Evolutionary conservation across 1,140 invertebrate species (phyloP).

Genomic region (Eufriesea mexicana): DNA sequence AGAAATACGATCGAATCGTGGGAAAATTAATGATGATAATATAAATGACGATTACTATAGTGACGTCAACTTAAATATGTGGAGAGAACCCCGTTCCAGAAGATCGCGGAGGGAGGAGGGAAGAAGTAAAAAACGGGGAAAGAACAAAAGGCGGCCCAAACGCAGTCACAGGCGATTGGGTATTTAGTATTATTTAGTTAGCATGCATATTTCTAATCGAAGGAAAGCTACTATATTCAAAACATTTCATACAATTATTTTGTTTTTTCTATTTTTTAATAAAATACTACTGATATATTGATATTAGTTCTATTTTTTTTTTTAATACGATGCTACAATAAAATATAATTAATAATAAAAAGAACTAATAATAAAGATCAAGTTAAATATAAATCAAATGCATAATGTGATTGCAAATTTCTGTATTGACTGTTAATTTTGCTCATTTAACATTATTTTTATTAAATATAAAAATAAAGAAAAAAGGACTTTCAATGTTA

Average conservation of each 20-base stretch:
- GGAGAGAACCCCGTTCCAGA: constrained; percentile 62
- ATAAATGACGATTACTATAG: constrained; percentile 18
- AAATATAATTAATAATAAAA: neutral
- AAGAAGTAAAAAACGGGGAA: constrained; percentile 76
- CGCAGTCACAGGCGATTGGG: constrained; percentile 78
- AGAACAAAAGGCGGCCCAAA: constrained; percentile 74
- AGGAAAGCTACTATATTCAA: constrained; percentile 5
- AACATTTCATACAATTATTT: constrained; percentile 12
- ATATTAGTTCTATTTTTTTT: constrained; percentile 1
- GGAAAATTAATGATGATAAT: constrained; percentile 23
- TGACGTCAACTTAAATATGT: constrained; percentile 42
- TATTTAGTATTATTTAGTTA: constrained; percentile 71
- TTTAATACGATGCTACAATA: neutral
- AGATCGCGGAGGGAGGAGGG: constrained; percentile 72
- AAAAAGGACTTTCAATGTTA: neutral
- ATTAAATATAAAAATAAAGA: neutral
- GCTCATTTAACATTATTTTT: neutral
- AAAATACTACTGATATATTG: neutral
- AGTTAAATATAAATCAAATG: neutral
- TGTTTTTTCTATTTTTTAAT: constrained; percentile 7
- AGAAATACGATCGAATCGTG: constrained; percentile 18
- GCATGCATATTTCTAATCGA: constrained; percentile 37
- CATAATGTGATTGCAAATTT: neutral
- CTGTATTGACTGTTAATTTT: neutral
- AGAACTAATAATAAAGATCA: neutral